Conservation (phyloP, 2,113 vertebrate genomes). For the Nannospalax galili region DNA sequence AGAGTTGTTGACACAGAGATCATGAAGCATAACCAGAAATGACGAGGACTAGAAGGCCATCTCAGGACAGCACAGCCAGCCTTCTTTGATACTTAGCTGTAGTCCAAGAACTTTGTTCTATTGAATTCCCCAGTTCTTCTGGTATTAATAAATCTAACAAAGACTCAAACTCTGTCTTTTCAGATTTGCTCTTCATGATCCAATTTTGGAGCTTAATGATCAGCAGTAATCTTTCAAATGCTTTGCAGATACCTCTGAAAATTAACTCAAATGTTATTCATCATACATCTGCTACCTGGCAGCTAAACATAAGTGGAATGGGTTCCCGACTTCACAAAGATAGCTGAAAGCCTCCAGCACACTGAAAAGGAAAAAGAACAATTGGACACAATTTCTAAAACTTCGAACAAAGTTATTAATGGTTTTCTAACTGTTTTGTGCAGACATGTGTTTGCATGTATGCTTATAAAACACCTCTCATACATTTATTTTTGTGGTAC, state of each 20-base stretch:
- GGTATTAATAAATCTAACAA: background rate
- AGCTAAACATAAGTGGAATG: slow-evolving; percentile 17
- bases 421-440: background rate
- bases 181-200: slow-evolving; percentile 22
- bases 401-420: background rate
- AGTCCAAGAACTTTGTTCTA: background rate
- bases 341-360: background rate
- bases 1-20: background rate
- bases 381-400: background rate
- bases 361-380: background rate
- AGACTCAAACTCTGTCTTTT: background rate
- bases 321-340: background rate
- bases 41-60: background rate
- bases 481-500: background rate
- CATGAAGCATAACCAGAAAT: background rate
- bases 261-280: slow-evolving; percentile 58
- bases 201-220: slow-evolving; percentile 1
- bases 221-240: slow-evolving; percentile 53
- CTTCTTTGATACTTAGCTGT: background rate
- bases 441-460: background rate
- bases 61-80: background rate
- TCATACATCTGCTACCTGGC: background rate
- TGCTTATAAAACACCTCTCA: background rate
- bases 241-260: slow-evolving; percentile 35
- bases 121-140: background rate